phyloP scores from a whole-genome alignment of 2,113 vertebrate species.

The Callionymus lyra region DNA sequence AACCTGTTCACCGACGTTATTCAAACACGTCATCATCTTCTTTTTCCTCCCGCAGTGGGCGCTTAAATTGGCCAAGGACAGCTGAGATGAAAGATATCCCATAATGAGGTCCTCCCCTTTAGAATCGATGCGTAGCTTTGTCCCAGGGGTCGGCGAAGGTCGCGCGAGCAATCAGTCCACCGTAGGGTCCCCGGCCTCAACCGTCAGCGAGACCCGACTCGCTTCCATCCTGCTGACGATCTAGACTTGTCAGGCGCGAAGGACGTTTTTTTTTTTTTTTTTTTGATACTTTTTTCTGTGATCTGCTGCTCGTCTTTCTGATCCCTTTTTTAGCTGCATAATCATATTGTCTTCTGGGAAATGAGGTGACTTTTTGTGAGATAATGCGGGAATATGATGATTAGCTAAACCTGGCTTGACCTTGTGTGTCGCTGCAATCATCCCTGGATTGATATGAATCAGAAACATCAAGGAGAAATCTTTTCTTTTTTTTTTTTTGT shows the following conservation, averaged over 20 bases:
- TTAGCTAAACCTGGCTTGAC: constrained; percentile 32
- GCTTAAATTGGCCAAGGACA: constrained; percentile 56
- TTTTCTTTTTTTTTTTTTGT: too few species aligned
- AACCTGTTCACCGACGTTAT: constrained; percentile 23
- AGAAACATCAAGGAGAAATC: constrained; percentile 27
- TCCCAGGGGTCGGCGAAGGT: constrained; percentile 39
- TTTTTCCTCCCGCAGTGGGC: constrained; percentile 17
- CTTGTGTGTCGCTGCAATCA: constrained; percentile 36
- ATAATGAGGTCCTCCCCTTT: constrained; percentile 51
- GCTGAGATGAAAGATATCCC: constrained; percentile 49
- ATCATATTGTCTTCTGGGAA: constrained; percentile 42
- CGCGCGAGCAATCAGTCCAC: constrained; percentile 37
- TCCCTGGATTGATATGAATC: constrained; percentile 38
- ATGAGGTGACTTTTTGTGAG: constrained; percentile 43
- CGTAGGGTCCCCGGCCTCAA: constrained; percentile 11
- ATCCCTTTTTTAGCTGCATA: constrained; percentile 29
- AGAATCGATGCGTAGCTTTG: constrained; percentile 50
- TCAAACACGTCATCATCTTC: constrained; percentile 30
- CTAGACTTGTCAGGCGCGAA: neutral
- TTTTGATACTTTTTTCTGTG: too few species aligned
- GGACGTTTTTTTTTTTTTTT: too few species aligned
- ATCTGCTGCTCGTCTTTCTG: constrained; percentile 6
- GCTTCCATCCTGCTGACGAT: constrained; percentile 16
- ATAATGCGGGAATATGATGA: constrained; percentile 44
- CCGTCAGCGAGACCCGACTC: constrained; percentile 3